Base-by-base conservation (phyloP, 2,888 invertebrate species). In the Cerastoderma edule region DNA sequence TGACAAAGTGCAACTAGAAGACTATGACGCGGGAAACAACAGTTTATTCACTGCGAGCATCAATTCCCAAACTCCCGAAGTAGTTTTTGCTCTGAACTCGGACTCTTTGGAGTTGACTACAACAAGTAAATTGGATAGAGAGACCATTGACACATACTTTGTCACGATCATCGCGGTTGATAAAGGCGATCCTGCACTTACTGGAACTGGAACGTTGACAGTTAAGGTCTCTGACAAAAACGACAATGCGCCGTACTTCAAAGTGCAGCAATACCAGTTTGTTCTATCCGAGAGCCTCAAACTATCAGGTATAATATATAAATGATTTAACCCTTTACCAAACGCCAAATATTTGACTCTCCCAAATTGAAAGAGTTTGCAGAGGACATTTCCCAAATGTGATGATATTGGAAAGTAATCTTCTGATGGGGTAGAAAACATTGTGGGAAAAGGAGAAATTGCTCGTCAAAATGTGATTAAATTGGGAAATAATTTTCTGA, bases 141-240 rank as follows among this genome's bases (percentile, higher is more conserved):
- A 92, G 72, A 73, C 50, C 0, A 78, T 84, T 44, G 83, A 83
- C 5, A 74, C 78, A 72, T 99, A 99, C 94, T 97, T 97, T 16
- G 94, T 99, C 91, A 97, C 98, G 92, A 98, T 99, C 87, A 97
- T 98, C 93, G 99, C 99, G 0, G 94, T 24, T 0, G 85, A 98
- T 76, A 99, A 99, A 50, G 84, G 85, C 16, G 84, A 83, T 1
- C 75, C 78, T 1, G 71, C 33, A 1, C 32, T 27, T 44, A 83
- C 97, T 92, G 97, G 98, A 89, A 95, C 96, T 82, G 97, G 98
- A 65, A 97, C 98, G 91, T 97, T 98, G 88, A 98, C 98, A 88
- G 98, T 99, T 94, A 97, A 97, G 90, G 98, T 99, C 93, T 97
- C 97, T 89, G 99, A 99, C 94, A 98, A 98, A 94, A 99, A 99